phyloP scores from a whole-genome alignment of 2,113 vertebrate genomes.

The Percina caprodes region DNA sequence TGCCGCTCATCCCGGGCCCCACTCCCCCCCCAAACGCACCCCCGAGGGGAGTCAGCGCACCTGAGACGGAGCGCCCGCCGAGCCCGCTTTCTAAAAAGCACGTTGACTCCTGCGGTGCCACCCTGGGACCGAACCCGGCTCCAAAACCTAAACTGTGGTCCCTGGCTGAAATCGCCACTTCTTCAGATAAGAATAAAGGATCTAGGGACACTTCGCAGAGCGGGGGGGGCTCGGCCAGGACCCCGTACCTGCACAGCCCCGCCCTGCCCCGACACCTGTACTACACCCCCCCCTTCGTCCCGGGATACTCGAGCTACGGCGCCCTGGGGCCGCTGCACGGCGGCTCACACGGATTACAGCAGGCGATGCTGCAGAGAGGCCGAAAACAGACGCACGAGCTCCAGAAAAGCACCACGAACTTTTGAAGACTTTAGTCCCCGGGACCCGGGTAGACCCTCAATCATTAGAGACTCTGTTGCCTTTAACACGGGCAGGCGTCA shows the following conservation, averaged over 20 bases:
- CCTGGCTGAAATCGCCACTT: conserved; percentile 93
- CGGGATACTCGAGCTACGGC: conserved; percentile 90
- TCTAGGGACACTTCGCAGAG: conserved; percentile 64
- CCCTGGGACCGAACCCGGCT: conserved; percentile 82
- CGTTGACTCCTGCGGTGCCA: conserved; percentile 50
- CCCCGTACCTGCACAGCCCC: conserved; percentile 85
- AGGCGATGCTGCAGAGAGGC: conserved; percentile 89
- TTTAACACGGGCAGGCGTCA: too few species aligned
- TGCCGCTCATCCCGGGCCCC: conserved; percentile 59
- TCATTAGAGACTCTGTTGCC: too few species aligned
- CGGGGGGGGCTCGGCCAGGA: conserved; percentile 68
- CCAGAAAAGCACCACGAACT: conserved; percentile 90
- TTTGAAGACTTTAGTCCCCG: not conserved
- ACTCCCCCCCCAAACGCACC: conserved; percentile 64
- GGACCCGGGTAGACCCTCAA: not conserved
- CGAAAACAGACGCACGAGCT: conserved; percentile 89
- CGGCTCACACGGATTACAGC: conserved; percentile 89
- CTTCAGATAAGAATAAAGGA: conserved; percentile 88
- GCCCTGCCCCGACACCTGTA: conserved; percentile 89
- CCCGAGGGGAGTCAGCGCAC: not conserved
- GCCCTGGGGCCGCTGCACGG: conserved; percentile 88
- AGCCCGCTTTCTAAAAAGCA: conserved; percentile 61
- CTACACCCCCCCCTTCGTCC: conserved; percentile 90
- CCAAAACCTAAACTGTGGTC: conserved; percentile 96
- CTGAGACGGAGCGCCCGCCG: not conserved